phyloP scores from a whole-genome alignment of 2,797 vertebrate genomes.

The Micromesistius poutassou region DNA sequence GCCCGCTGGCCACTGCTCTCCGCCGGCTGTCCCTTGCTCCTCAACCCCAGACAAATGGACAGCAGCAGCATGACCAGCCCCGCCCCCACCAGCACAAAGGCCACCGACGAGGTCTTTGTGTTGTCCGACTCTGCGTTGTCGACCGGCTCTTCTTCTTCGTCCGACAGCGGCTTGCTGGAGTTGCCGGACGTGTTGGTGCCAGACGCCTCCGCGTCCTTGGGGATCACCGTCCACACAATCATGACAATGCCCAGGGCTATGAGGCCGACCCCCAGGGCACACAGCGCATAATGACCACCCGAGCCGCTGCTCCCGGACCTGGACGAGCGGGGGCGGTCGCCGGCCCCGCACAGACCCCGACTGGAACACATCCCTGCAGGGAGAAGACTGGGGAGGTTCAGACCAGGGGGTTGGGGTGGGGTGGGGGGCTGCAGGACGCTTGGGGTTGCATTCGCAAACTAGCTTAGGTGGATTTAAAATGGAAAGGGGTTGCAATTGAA shows the following conservation, averaged over 20 bases:
- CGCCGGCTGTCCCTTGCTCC: slow-evolving; percentile 64
- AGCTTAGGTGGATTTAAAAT: background rate
- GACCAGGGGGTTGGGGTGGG: background rate
- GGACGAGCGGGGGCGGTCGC: slow-evolving; percentile 37
- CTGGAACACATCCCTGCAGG: slow-evolving; percentile 69
- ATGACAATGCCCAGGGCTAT: slow-evolving; percentile 89
- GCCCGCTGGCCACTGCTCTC: slow-evolving; percentile 6
- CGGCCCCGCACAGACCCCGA: slow-evolving; percentile 55
- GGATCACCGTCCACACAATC: slow-evolving; percentile 93
- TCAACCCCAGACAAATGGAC: slow-evolving; percentile 82
- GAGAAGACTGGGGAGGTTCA: background rate
- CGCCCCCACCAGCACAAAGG: slow-evolving; percentile 85
- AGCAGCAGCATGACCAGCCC: slow-evolving; percentile 81
- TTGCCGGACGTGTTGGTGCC: background rate
- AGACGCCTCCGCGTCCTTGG: slow-evolving; percentile 32
- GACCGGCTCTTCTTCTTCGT: fast-evolving
- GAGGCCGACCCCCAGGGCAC: slow-evolving; percentile 89
- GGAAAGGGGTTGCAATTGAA: background rate
- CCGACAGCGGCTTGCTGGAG: slow-evolving; percentile 9
- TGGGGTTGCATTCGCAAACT: background rate
- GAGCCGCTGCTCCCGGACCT: slow-evolving; percentile 55
- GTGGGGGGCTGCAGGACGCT: background rate
- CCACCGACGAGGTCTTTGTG: slow-evolving; percentile 82
- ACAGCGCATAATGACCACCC: slow-evolving; percentile 89
- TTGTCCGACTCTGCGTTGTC: background rate